Conservation (phyloP, 2,797 vertebrate species). For the Decapterus maruadsi region DNA sequence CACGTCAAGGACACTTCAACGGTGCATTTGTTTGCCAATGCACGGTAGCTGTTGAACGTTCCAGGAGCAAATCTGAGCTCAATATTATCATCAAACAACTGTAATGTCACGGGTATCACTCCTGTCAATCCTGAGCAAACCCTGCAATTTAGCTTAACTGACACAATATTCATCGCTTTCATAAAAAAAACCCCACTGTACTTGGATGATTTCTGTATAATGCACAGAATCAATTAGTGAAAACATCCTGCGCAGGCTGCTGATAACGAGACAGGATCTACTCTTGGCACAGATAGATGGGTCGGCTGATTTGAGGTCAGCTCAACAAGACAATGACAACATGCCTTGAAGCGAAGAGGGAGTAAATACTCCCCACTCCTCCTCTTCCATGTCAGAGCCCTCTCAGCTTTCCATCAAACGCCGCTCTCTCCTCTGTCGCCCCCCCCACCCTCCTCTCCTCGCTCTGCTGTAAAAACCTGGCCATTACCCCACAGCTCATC, state of each 20-base stretch:
- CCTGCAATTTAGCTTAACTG: not conserved
- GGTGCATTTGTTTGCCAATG: conserved; percentile 5
- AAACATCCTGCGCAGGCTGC: conserved; percentile 14
- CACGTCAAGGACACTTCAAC: conserved; percentile 13
- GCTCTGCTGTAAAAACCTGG: conserved; percentile 77
- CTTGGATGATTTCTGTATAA: conserved; percentile 10
- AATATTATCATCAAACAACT: conserved; percentile 12
- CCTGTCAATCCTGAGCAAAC: not conserved
- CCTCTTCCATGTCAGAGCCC: conserved; percentile 64
- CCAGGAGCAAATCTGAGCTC: not conserved
- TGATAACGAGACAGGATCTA: conserved; percentile 49
- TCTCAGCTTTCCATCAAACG: conserved; percentile 66
- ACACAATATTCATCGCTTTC: not conserved
- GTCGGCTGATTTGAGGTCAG: conserved; percentile 70
- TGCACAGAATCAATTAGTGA: not conserved
- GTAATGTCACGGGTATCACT: not conserved
- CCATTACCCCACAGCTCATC: conserved; percentile 84
- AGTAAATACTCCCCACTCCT: conserved; percentile 62
- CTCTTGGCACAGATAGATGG: conserved; percentile 57
- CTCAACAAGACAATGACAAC: conserved; percentile 71
- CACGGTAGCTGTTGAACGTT: not conserved
- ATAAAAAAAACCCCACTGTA: not conserved
- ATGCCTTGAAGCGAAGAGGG: conserved; percentile 55
- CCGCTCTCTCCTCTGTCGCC: conserved; percentile 41
- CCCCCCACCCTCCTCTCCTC: conserved; percentile 25